Evolutionary conservation across 2,113 vertebrate genomes (phyloP).

Genomic region (Hymenochirus boettgeri): DNA sequence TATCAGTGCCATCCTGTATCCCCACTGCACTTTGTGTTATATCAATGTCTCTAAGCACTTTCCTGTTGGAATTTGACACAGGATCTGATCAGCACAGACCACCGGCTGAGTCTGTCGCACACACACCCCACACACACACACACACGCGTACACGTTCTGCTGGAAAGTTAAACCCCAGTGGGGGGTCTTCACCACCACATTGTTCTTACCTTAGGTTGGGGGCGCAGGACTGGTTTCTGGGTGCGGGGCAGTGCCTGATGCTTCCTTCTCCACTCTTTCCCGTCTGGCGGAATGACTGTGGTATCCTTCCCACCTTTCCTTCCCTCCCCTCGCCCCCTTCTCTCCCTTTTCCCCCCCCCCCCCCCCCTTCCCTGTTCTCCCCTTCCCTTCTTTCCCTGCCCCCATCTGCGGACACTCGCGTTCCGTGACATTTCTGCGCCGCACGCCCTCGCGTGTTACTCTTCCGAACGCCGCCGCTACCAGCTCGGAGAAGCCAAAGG

Average conservation of each 20-base stretch:
- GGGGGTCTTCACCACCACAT: not conserved
- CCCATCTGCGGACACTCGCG: no score
- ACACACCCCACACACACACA: not conserved
- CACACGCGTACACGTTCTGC: not conserved
- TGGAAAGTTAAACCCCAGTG: not conserved
- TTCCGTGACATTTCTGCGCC: no score
- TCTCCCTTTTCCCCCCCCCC: not conserved
- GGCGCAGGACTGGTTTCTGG: constrained; percentile 15
- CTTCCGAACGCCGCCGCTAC: no score
- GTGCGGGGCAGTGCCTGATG: not conserved
- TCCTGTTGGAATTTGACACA: no score
- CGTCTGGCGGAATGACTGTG: constrained; percentile 26
- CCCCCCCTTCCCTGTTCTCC: not conserved
- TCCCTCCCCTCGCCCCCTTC: not conserved
- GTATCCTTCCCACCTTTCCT: not conserved
- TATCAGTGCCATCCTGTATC: no score
- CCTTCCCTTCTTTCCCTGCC: constrained; percentile 12
- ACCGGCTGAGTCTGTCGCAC: not conserved
- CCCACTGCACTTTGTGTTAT: no score
- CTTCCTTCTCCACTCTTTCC: constrained; percentile 6
- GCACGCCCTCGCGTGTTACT: no score
- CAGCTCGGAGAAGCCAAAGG: not conserved
- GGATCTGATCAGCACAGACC: no score
- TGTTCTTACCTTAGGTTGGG: constrained; percentile 25
- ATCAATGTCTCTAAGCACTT: no score